Base-by-base conservation (phyloP, 1,140 invertebrate species). In the Drosophila quadrilineata region DNA sequence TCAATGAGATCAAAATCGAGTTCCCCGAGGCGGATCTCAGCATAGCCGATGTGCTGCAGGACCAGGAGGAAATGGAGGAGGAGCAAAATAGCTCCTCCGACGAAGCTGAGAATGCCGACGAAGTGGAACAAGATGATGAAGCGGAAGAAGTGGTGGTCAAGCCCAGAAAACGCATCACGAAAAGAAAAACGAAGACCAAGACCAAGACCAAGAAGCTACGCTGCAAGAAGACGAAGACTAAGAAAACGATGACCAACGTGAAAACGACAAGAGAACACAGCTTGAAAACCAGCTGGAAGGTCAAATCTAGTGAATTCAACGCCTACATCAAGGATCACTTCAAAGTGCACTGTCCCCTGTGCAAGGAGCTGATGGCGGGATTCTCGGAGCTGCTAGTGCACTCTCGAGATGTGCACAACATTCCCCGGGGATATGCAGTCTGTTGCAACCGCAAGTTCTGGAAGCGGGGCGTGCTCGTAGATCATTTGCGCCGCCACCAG, bases 1-100 rank as follows among this genome's bases (percentile, higher is more conserved):
- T 85, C 0, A 85, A 86, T 31, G 79, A 85, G 31, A 85, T 85
- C 1, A 85, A 85, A 52, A 79, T 85, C 28, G 79, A 85, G 29
- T 86, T 59, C 36, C 79, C 79, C 0, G 79, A 85, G 16, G 71
- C 80, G 0, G 79, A 85, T 31, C 24, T 85, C 0, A 80, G 80
- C 6, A 75, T 85, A 28, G 79, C 80, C 22, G 79, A 85, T 80
- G 80, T 86, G 6, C 53, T 85, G 2, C 50, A 84, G 26, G 71
- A 79, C 24, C 71, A 84, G 14, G 59, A 75, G 21, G 54, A 67
- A 10, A 24, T 59, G 1, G 64, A 82, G 16, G 50, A 71, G 3
- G 60, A 64, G 4, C 49, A 68, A 9, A 53, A 28, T 33, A 62
- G 62, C 4, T 54, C 49, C 16, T 48, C 6, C 49, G 36, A 3